Evolutionary conservation across 2,113 vertebrate species (phyloP), one percentile per base, ranked within the genome.

Genomic region (Ceuthmochares aereus): DNA sequence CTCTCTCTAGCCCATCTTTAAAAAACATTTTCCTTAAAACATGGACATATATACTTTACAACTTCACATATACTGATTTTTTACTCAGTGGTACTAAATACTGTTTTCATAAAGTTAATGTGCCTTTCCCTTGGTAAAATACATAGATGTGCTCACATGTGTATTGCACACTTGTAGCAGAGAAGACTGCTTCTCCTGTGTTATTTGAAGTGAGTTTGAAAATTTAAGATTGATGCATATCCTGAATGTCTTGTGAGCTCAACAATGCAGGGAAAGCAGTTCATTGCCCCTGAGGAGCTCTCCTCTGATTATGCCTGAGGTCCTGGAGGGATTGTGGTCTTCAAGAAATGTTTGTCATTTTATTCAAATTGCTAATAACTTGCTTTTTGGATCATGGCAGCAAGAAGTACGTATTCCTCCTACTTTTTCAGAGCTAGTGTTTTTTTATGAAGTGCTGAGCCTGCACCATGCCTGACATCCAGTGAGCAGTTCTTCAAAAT

Each of bases 71-170:
- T 43, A 36, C 63, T 54, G 10, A n/a, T 12, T 60, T 82, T 82
- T 92, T 66, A 58, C 40, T 69, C 13, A 78, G 9, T 49, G 30
- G 8, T 32, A 62, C 40, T 45, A 18, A 32, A 84, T 2, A 2
- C 4, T 7, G 10, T 72, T 56, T 74, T 58, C 2, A 30, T 42
- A 29, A 55, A 58, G 56, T 34, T 10, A 52, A 37, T 47, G 6
- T 3, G 2, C 45, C 21, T 88, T 63, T 19, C 29, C 22, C 22
- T 54, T 1, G 1, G 32, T 73, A 49, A 68, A 73, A 52, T 34
- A 43, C 8, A 49, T 75, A 20, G 20, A n/a, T 42, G 5, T 42
- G 7, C 1, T 2, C 22, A 20, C 7, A 14, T 1, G 0, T 60
- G 23, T 58, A 78, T 27, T 34, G 12, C 43, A 51, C 8, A 5